These are phyloP conservation scores for Nyctibius bracteatus DNA, from an alignment of 2,113 vertebrate species.

Conservation along the genomic window DNA sequence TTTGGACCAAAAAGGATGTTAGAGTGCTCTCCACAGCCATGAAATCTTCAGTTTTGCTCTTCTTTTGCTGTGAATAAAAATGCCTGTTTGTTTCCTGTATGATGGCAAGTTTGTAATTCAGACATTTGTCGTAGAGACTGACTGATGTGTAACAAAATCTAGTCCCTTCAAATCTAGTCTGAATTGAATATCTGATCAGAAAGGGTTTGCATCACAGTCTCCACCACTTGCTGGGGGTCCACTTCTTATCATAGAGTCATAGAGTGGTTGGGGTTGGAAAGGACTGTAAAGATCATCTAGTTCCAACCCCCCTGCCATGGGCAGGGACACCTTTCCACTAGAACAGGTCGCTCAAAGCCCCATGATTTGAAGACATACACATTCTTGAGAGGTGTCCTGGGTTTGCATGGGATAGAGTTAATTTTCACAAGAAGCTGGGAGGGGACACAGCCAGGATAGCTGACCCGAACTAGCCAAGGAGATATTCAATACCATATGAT, in stretches of 20 bases:
- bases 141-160: background rate
- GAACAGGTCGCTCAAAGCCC: no score
- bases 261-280: no score
- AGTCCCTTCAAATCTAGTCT: background rate
- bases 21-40: background rate
- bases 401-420: no score
- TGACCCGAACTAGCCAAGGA: no score
- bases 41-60: background rate
- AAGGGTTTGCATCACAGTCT: background rate
- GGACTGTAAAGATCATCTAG: no score
- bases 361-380: background rate
- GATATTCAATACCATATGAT: no score
- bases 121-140: background rate
- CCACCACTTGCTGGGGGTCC: background rate
- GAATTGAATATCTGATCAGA: background rate
- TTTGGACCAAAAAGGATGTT: background rate
- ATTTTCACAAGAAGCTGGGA: no score
- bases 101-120: background rate
- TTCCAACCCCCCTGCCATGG: no score
- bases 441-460: no score
- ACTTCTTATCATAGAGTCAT: no score
- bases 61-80: slow-evolving; percentile 1
- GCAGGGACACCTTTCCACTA: no score
- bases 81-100: background rate
- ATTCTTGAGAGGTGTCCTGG: background rate